Evolutionary conservation across 2,797 vertebrate species (phyloP), one percentile per base, ranked within the genome.

Genomic region (Cottoperca gobio): DNA sequence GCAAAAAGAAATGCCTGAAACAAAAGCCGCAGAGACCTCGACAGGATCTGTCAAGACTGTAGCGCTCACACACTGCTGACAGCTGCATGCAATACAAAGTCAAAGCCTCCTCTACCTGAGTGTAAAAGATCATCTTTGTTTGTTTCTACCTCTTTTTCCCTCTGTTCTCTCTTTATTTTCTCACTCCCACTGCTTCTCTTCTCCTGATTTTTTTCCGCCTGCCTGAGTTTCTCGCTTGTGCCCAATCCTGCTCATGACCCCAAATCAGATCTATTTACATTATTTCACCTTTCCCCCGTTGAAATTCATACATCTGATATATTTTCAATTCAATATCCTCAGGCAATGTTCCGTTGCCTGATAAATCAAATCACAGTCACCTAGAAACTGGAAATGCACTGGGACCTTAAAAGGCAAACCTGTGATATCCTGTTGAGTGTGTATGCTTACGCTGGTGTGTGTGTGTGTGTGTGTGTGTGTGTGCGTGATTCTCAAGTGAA

Each of bases 321-420:
- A 86, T 88, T 89, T 91, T 86, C 86, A 81, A 89, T 90, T 87
- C 78, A 72, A 64, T 86, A 88, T 90, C 90, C 87, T 83, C 69
- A 16, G 77, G 87, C 85, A 78, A 64, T 76, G 82, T 81, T 88
- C 82, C 42, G 31, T 68, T 68, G 64, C 60, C 58, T 73, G 82
- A 90, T 87, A 86, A 88, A 91, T 92, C 76, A 88, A 89, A 92
- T 90, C 76, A 85, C 58, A 86, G 78, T 58, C 87, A 89, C 72
- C 60, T 50, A 74, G 67, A 84, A 87, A 86, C 70, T 62, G 67
- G 53, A 80, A 86, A 80, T 63, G 63, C 59, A 70, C 48, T 14
- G 73, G 75, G 42, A 81, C 82, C 77, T 69, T 88, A 83, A 86
- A 85, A 78, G 71, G 70, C 48, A 80, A 81, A 61, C 23, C 19